These are phyloP conservation scores for Scomberomorus guttatus DNA, from an alignment of 2,797 vertebrate genomes.

Conservation along the genomic window DNA sequence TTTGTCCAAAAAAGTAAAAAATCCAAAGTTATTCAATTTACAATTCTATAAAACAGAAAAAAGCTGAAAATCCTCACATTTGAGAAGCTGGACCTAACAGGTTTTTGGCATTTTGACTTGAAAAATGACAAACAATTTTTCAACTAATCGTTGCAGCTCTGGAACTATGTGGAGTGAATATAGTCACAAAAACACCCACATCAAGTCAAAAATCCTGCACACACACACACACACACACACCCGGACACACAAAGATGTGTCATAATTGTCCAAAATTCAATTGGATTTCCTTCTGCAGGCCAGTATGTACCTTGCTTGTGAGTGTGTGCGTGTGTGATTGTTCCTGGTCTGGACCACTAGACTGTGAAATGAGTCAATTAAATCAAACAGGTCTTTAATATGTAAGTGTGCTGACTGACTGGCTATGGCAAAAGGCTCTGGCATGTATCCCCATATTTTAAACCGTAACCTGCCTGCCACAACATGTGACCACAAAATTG, in stretches of 20 bases:
- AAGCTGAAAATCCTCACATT: no score
- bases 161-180: not conserved
- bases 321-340: slow-evolving; percentile 27
- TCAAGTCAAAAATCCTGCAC: not conserved
- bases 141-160: no score
- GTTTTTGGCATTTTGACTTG: no score
- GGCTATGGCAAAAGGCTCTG: slow-evolving; percentile 9
- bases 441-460: slow-evolving; percentile 7
- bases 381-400: slow-evolving; percentile 81
- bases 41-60: no score
- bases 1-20: no score
- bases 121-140: no score
- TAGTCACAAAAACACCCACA: not conserved
- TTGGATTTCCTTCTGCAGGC: slow-evolving; percentile 3
- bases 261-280: slow-evolving; percentile 28
- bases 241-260: not conserved
- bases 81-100: no score
- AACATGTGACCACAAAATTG: not conserved
- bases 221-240: not conserved
- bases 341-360: slow-evolving; percentile 67
- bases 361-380: slow-evolving; percentile 84
- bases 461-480: slow-evolving; percentile 7
- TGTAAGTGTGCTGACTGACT: slow-evolving; percentile 40
- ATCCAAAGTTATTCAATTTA: no score
- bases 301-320: not conserved